Conservation (phyloP, 2,113 vertebrate species). For the Microcebus ravelobensis region DNA sequence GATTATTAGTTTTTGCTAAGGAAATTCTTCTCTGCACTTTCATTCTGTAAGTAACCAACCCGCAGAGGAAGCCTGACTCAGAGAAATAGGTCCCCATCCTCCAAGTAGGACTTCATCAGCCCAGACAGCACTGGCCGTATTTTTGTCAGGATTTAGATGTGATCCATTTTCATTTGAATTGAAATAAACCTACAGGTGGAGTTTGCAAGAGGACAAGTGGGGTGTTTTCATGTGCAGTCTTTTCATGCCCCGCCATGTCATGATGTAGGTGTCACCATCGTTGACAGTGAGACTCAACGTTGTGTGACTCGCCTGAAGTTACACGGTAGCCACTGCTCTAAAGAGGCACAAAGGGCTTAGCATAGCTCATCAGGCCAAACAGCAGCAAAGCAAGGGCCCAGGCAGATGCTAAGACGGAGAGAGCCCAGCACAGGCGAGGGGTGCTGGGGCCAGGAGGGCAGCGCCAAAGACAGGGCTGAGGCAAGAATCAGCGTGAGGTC, state of each 20-base stretch:
- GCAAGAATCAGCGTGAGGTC: neutral
- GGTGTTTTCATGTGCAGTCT: neutral
- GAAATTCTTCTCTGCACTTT: neutral
- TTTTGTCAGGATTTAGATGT: constrained; percentile 47
- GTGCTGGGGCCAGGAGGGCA: neutral
- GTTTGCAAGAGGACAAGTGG: neutral
- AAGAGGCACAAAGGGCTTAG: neutral
- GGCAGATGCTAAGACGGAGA: neutral
- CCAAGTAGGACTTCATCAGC: constrained; percentile 7
- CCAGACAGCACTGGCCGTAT: neutral
- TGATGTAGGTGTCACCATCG: neutral
- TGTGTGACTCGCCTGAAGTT: neutral
- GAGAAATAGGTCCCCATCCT: neutral
- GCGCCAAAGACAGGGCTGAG: neutral
- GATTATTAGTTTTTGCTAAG: constrained; percentile 1
- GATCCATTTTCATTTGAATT: constrained; percentile 28
- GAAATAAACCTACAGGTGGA: constrained; percentile 5
- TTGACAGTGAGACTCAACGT: neutral
- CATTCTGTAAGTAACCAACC: neutral
- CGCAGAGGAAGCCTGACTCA: neutral
- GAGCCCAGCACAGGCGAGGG: neutral
- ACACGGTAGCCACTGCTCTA: neutral
- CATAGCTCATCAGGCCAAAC: neutral
- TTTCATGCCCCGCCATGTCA: neutral
- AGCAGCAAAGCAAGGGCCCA: neutral